phyloP scores from a whole-genome alignment of 2,113 vertebrate species.

The Rhagologus leucostigma region DNA sequence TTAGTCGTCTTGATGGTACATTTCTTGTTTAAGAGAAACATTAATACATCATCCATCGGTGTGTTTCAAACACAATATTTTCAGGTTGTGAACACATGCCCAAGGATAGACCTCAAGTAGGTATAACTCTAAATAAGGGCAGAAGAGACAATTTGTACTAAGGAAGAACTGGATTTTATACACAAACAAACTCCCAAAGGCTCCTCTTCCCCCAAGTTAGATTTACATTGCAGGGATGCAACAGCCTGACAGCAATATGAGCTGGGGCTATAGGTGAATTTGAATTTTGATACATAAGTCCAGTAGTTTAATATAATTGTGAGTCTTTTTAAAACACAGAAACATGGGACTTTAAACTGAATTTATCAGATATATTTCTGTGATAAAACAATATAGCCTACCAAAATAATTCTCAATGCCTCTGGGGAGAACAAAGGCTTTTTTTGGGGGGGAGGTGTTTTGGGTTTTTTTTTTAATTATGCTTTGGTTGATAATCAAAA shows the following conservation, averaged over 20 bases:
- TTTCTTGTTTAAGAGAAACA: not conserved
- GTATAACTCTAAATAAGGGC: not conserved
- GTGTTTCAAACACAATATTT: not conserved
- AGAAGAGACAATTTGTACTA: not conserved
- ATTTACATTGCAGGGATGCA: not conserved
- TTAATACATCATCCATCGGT: not conserved
- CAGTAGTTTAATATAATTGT: not conserved
- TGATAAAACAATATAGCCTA: not conserved
- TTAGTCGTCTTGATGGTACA: not conserved
- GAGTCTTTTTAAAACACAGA: not conserved
- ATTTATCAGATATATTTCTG: not conserved
- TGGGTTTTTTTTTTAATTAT: fast-evolving
- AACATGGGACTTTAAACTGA: not conserved
- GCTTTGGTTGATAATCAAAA: not conserved
- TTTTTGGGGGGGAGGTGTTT: fast-evolving
- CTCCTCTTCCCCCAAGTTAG: not conserved
- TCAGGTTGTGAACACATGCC: not conserved
- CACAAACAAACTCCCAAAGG: not conserved
- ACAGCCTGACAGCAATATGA: not conserved
- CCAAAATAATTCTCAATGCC: not conserved
- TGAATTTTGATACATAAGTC: not conserved
- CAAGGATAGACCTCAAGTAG: not conserved
- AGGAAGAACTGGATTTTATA: not conserved
- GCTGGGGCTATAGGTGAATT: not conserved
- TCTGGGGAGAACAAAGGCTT: not conserved